Evolutionary conservation across 2,797 vertebrate genomes (phyloP).

Genomic region (Danionella dracula): DNA sequence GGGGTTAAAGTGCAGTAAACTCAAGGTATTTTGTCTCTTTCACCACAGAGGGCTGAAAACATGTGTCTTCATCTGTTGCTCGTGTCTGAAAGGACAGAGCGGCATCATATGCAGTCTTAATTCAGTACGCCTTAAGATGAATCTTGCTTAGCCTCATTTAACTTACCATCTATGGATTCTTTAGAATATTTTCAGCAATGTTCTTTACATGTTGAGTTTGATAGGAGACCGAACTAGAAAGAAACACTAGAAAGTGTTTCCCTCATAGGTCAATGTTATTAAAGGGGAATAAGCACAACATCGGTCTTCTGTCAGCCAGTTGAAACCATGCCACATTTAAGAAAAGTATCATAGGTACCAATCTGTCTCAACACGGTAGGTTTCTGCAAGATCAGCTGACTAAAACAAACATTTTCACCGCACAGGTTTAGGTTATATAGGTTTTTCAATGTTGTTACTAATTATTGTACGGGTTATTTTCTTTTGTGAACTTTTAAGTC

Average conservation of each 20-base stretch:
- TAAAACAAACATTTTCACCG: too few relatives aligned
- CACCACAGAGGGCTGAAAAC: constrained; percentile 29
- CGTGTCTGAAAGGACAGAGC: constrained; percentile 34
- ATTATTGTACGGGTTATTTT: not conserved
- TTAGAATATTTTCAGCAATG: not conserved
- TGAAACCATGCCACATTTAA: not conserved
- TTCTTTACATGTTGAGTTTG: too few relatives aligned
- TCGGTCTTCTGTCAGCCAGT: not conserved
- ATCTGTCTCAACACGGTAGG: not conserved
- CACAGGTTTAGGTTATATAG: too few relatives aligned
- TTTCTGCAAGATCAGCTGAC: not conserved
- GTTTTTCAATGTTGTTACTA: constrained; percentile 7
- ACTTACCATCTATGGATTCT: not conserved
- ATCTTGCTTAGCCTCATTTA: not conserved
- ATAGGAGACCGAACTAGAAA: too few relatives aligned
- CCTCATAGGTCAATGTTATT: not conserved
- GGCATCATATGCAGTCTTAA: constrained; percentile 43
- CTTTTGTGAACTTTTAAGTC: constrained; percentile 1
- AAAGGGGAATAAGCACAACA: not conserved
- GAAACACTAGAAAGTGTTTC: not conserved
- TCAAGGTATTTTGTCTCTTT: constrained; percentile 13
- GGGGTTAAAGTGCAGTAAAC: constrained; percentile 20
- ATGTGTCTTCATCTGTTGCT: constrained; percentile 35
- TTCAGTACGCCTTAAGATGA: constrained; percentile 58
- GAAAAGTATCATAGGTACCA: not conserved